Base-by-base conservation (phyloP, 2,888 invertebrate genomes). In the Zygaena filipendulae region DNA sequence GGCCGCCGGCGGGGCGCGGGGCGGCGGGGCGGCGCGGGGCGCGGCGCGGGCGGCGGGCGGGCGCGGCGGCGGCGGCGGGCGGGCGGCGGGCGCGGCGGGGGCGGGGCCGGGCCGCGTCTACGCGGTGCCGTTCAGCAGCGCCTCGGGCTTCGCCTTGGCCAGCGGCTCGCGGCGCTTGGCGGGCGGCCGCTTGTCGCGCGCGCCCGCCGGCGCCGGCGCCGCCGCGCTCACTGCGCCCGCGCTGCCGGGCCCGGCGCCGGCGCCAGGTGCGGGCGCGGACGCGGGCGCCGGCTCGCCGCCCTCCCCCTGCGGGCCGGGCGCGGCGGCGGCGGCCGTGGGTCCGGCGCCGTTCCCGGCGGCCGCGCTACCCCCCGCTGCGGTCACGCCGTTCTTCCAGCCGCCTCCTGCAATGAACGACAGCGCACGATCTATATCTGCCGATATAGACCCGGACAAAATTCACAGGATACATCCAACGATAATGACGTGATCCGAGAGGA, bases 101-200 rank as follows among this genome's bases (percentile, higher is more conserved):
- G 21, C 14, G 25, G 23, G 14, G 20, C 29, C 26, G 27, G 21
- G 19, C 21, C 18, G 20, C 32, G 35, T 32, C 61, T 80, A 83
- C 63, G 82, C 79, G 44, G 86, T 83, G 72, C 87, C 87, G 68
- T 87, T 87, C 45, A 87, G 82, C 66, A 87, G 77, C 58, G 85
- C 72, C 68, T 85, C 85, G 44, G 49, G 38, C 59, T 84, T 84
- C 45, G 82, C 71, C 69, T 84, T 83, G 54, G 69, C 67, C 52
- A 75, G 79, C 40, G 53, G 52, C 38, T 60, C 59, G 48, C 69
- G 62, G 24, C 58, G 58, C 59, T 63, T 60, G 57, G 36, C 36
- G 35, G 33, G 28, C 27, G 37, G 33, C 38, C 45, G 42, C 42
- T 43, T 38, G 33, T 26, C 37, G 29, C 35, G 36, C 36, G 11